Base-by-base conservation (phyloP, 1,140 invertebrate species). In the Centruroides sculpturatus region DNA sequence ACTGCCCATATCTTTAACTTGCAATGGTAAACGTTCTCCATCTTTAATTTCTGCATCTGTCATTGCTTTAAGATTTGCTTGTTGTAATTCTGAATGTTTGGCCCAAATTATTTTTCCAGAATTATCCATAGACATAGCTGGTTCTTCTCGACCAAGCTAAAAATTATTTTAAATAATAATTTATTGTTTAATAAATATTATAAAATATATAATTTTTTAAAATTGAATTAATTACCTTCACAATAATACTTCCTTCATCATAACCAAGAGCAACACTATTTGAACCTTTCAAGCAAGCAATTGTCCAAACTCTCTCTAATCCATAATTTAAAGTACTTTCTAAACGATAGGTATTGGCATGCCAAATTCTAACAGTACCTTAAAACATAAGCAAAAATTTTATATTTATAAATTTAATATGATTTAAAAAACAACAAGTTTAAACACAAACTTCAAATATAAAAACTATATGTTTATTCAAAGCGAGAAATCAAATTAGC, bases 81-180 rank as follows among this genome's bases (percentile, higher is more conserved):
- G 94, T 71, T 99, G 95, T 67, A 99, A 85, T 77, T 99, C 96
- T 0, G 91, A 94, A 73, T 99, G 96, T 68, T 87, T 86, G 0
- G 96, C 96, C 93, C 93, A 99, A 50, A 99, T 88, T 54, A 99
- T 98, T 79, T 99, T 99, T 55, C 95, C 94, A 67, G 85, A 86
- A 0, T 86, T 85, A 75, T 99, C 97, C 97, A 99, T 99, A 0
- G 94, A 98, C 68, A 99, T 93, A 0, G 95, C 95, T 3, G 97
- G 97, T 71, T 99, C 96, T 72, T 99, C 97, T 47, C 95, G 80
- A 6, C 97, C 97, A 10, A 99, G 83, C 75, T 79, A 64, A 23
- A 65, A 49, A n/a, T 23, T 35, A 41, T 51, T 34, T 57, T 57
- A 47, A 8, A 46, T 11, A 9, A 57, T 13, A 48, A 23, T 6